Conservation (phyloP, 2,888 invertebrate genomes). For the Trichogramma dendrolimi region DNA sequence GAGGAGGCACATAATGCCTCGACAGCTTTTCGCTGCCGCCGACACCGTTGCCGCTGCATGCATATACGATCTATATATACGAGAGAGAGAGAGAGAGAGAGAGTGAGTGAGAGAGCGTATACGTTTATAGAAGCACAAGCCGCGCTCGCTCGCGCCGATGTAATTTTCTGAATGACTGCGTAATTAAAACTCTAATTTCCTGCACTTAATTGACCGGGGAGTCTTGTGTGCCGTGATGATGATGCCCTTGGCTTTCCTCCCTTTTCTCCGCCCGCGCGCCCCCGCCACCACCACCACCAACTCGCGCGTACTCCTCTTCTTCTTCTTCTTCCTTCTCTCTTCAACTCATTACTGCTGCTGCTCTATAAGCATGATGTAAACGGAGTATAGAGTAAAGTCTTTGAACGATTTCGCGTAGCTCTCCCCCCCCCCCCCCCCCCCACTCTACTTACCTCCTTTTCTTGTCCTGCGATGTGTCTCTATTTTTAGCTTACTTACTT, state of each 20-base stretch:
- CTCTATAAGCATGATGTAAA: not conserved
- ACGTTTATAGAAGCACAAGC: slow-evolving; percentile 21
- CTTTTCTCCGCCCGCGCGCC: slow-evolving; percentile 27
- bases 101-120: slow-evolving; percentile 24
- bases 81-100: slow-evolving; percentile 15
- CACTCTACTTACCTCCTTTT: slow-evolving; percentile 20
- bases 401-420: not conserved
- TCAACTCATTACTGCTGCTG: not conserved
- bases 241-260: slow-evolving; percentile 13
- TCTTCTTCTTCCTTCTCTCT: slow-evolving; percentile 2
- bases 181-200: slow-evolving; percentile 54
- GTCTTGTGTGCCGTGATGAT: slow-evolving; percentile 36
- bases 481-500: not conserved
- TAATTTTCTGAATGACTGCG: slow-evolving; percentile 54
- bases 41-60: no score
- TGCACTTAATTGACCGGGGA: slow-evolving; percentile 53
- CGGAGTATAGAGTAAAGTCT: not conserved
- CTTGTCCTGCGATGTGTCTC: slow-evolving; percentile 16
- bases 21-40: no score
- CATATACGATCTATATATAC: no score
- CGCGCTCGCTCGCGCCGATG: slow-evolving; percentile 43
- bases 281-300: slow-evolving; percentile 17
- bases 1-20: no score
- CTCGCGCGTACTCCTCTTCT: slow-evolving; percentile 28
- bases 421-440: slow-evolving; percentile 5